These are phyloP conservation scores for Bryconaethiops microstoma DNA, from an alignment of 2,797 vertebrate genomes.

Conservation along the genomic window DNA sequence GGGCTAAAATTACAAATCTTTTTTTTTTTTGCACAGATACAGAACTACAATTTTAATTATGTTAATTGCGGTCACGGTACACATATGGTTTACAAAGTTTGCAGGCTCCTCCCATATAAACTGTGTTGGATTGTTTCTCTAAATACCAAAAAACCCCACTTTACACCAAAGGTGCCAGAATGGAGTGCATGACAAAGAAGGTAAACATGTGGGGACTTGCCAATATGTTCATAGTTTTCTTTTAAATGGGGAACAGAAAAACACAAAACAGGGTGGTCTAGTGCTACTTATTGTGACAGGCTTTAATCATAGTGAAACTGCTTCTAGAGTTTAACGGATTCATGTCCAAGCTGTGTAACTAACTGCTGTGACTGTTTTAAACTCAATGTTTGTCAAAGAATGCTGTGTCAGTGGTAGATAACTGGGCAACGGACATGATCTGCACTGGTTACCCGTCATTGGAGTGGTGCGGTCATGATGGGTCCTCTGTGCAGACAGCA, in stretches of 20 bases:
- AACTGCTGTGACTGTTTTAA: neutral
- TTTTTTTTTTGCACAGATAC: neutral
- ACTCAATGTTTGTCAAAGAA: neutral
- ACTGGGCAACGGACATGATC: neutral
- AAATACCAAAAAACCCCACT: neutral
- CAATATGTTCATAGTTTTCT: neutral
- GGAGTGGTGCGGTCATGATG: slow-evolving; percentile 81
- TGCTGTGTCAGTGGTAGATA: neutral
- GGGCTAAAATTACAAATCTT: neutral
- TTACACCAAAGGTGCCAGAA: neutral
- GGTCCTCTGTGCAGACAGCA: slow-evolving; percentile 71
- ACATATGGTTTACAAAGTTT: neutral
- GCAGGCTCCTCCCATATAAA: neutral
- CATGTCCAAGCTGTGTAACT: neutral
- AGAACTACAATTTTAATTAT: neutral
- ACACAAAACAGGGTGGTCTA: neutral
- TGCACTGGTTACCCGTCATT: slow-evolving; percentile 74
- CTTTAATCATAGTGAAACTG: slow-evolving; percentile 46
- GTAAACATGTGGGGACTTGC: neutral
- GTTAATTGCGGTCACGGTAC: neutral
- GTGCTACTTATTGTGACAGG: neutral
- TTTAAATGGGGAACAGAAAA: neutral
- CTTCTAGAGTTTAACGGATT: neutral
- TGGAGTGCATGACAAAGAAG: slow-evolving; percentile 2
- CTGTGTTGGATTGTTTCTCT: neutral